Evolutionary conservation across 2,797 vertebrate genomes (phyloP).

Genomic region (Coluber constrictor): DNA sequence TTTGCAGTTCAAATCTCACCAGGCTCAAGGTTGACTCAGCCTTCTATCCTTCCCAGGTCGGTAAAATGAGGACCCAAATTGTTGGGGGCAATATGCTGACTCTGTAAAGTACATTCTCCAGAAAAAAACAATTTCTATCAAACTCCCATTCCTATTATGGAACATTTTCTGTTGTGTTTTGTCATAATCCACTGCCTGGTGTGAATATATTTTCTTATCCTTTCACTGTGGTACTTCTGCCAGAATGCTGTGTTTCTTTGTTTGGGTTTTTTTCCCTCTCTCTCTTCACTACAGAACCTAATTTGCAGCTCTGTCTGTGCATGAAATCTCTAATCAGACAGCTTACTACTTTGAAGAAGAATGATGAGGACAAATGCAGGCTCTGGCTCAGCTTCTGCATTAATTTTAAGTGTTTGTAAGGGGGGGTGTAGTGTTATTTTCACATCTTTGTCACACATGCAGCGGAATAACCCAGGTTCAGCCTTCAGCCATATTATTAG

Average conservation of each 20-base stretch:
- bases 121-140: conserved; percentile 11
- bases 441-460: not conserved
- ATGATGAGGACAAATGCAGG: conserved; percentile 6
- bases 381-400: conserved; percentile 22
- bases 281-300: conserved; percentile 23
- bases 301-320: conserved; percentile 27
- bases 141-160: conserved; percentile 11
- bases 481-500: not conserved
- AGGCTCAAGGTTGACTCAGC: no score
- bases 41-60: no score
- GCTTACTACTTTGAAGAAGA: conserved; percentile 11
- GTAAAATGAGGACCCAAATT: no score
- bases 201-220: conserved; percentile 24
- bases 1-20: no score
- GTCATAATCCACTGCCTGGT: conserved; percentile 15
- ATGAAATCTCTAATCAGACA: conserved; percentile 42
- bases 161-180: not conserved
- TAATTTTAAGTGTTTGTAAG: not conserved
- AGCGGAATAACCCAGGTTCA: not conserved
- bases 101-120: not conserved
- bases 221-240: conserved; percentile 28
- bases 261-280: not conserved
- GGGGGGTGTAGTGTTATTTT: not conserved
- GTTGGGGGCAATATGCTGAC: no score
- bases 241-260: not conserved